Evolutionary conservation across 1,140 invertebrate genomes (phyloP), one percentile per base, ranked within the genome.

Genomic region (Parapsyche elsis): DNA sequence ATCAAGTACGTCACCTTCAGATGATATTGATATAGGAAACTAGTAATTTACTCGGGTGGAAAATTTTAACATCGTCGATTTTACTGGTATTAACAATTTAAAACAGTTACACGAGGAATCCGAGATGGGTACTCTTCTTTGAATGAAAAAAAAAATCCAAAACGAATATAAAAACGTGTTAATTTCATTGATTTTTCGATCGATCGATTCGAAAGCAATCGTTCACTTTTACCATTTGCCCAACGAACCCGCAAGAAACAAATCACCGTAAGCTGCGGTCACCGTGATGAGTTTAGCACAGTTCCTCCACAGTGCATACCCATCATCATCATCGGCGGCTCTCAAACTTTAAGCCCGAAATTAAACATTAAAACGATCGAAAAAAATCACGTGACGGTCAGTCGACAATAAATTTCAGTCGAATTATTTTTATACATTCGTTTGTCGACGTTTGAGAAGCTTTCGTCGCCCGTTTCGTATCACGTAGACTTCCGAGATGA

Each of bases 201-300:
- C 1, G 7, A 38, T 38, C 2, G 7, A 38, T 38, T 67, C 19
- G 45, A 73, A 49, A n/a, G 24, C 45, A 24, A 45, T 16, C 5
- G 71, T 73, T 73, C 71, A 73, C 75, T 64, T 59, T 64, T 53
- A 77, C 75, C 75, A 64, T 64, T 64, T 23, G 26, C 24, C 75
- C 75, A 64, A 49, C 24, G 75, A 38, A 49, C 59, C 53, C 26
- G 46, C 75, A 75, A 64, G 23, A 14, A 26, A 77, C 75, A 64
- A 64, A 77, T 77, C 75, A 77, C 75, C 75, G 75, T 64, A 77
- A 77, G 57, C 30, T 77, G 75, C 23, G 75, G 75, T 77, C 75
- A 24, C 75, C 75, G 75, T 77, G 75, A 77, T 77, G 75, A 77
- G 57, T 77, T 77, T 77, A 77, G 30, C 75, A 77, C 75, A 77